Percentiles rank a stretch among this genome's conserved stretches.
phyloP scores from a whole-genome alignment of 2,113 vertebrate species.

The Mirounga angustirostris region DNA sequence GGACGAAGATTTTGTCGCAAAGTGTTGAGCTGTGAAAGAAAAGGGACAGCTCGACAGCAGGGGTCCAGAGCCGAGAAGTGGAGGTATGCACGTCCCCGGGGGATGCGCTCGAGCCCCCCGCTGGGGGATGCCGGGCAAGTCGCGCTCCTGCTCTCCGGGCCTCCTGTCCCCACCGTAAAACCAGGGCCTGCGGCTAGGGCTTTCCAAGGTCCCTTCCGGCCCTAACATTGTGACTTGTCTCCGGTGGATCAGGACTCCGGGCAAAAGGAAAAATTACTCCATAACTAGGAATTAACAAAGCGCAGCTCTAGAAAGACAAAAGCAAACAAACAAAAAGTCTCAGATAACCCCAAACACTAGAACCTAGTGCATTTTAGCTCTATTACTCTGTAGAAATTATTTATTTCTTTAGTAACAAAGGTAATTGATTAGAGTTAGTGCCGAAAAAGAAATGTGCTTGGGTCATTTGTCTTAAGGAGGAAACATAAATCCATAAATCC shows the following conservation, averaged over 20 bases:
- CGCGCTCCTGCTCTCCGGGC: not conserved
- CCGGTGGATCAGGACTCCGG: not conserved
- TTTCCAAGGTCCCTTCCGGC: not conserved
- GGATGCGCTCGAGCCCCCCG: not conserved
- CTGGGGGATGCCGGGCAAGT: no score
- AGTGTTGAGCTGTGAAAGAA: not conserved
- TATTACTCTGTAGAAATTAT: not conserved
- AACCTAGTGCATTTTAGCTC: constrained; percentile 20
- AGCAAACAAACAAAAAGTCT: not conserved
- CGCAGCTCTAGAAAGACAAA: not conserved
- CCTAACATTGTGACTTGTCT: not conserved
- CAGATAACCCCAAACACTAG: not conserved
- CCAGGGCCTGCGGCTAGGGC: rapidly evolving
- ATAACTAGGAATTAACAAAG: not conserved
- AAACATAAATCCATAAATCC: constrained; percentile 69
- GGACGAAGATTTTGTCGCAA: not conserved
- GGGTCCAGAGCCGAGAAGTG: not conserved
- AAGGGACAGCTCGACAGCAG: not conserved
- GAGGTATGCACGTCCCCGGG: not conserved
- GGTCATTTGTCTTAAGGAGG: constrained; percentile 57
- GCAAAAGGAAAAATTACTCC: not conserved
- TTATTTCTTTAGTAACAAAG: constrained; percentile 63
- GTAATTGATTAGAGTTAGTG: constrained; percentile 35
- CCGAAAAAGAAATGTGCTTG: not conserved
- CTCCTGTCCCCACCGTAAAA: not conserved